A percentile compares a stretch with the other conserved stretches of the same genome.
Conservation (phyloP, 2,888 invertebrate genomes). For the Meiosimyza decipiens region DNA sequence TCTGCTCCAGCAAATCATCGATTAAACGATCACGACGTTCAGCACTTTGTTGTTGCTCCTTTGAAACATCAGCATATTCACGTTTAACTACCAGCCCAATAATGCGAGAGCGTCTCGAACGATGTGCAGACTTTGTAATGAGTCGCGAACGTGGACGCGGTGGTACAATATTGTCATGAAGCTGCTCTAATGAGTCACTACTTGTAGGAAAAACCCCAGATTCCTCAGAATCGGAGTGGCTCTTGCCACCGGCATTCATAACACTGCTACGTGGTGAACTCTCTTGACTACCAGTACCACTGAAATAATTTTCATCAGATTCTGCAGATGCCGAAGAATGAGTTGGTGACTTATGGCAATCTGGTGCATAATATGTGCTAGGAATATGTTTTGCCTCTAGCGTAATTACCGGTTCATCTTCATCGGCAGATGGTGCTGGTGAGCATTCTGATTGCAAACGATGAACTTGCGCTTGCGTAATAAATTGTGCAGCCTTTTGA, state of each 20-base stretch:
- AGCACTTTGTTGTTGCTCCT: not conserved
- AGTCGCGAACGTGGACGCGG: slow-evolving; percentile 46
- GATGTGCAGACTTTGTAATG: slow-evolving; percentile 43
- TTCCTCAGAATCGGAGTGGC: slow-evolving; percentile 45
- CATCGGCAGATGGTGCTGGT: slow-evolving; percentile 47
- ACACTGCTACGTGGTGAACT: slow-evolving; percentile 37
- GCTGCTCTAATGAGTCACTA: not conserved
- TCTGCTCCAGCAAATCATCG: slow-evolving; percentile 37
- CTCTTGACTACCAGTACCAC: slow-evolving; percentile 33
- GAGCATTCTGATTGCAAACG: not conserved
- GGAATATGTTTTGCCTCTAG: slow-evolving; percentile 52
- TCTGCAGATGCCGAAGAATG: not conserved
- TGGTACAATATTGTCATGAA: slow-evolving; percentile 33
- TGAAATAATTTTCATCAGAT: slow-evolving; percentile 45
- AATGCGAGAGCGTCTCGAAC: slow-evolving; percentile 53
- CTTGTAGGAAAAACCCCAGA: slow-evolving; percentile 42
- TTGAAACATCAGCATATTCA: slow-evolving; percentile 41
- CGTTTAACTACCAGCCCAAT: slow-evolving; percentile 55
- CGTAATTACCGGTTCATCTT: slow-evolving; percentile 48
- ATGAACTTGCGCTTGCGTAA: not conserved
- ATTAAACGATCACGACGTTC: slow-evolving; percentile 46
- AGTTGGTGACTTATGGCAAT: not conserved
- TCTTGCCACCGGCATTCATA: not conserved
- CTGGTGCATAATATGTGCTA: slow-evolving; percentile 37
- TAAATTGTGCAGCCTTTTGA: not conserved